Evolutionary conservation across 2,113 vertebrate genomes (phyloP).

Genomic region (Podocnemis expansa): DNA sequence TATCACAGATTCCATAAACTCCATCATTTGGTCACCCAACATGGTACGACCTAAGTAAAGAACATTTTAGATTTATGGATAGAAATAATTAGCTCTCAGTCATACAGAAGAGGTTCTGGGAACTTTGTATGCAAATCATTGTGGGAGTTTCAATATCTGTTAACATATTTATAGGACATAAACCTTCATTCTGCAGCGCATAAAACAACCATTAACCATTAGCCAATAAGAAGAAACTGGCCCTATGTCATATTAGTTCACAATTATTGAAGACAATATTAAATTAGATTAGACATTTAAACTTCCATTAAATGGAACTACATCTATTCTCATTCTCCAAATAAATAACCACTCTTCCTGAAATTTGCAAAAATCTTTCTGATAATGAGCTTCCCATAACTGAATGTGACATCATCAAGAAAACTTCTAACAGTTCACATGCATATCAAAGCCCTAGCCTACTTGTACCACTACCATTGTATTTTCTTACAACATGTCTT

Average conservation of each 20-base stretch:
- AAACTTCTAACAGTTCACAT: too few relatives aligned
- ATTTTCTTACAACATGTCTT: too few relatives aligned
- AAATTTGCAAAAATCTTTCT: too few relatives aligned
- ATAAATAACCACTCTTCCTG: neutral
- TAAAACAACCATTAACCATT: neutral
- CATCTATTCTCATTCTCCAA: neutral
- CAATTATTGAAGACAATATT: neutral
- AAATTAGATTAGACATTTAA: neutral
- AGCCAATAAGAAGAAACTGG: neutral
- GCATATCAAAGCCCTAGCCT: too few relatives aligned
- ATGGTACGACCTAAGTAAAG: neutral
- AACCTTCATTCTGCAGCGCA: neutral
- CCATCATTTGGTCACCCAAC: neutral
- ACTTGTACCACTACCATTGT: too few relatives aligned
- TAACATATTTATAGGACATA: neutral
- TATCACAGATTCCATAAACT: neutral
- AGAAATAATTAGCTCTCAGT: neutral
- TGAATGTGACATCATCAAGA: too few relatives aligned
- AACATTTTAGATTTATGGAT: neutral
- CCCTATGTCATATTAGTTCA: neutral
- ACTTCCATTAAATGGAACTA: neutral
- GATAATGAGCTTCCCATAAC: too few relatives aligned
- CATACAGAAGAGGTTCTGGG: neutral
- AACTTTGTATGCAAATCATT: neutral
- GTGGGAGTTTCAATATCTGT: neutral